phyloP scores from a whole-genome alignment of 2,888 invertebrate genomes.

The Brachylomia viminalis region DNA sequence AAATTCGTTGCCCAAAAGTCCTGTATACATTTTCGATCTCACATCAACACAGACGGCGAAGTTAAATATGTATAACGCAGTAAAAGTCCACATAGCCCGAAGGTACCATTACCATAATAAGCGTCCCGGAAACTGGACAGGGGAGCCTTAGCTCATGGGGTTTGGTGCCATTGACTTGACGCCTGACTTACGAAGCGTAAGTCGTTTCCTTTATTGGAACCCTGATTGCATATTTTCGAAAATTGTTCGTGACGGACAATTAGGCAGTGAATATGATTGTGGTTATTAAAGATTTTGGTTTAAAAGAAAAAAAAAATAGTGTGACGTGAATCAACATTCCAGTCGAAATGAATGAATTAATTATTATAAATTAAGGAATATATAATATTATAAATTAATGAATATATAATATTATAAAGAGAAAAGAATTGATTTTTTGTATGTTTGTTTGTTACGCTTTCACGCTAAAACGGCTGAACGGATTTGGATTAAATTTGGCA shows the following conservation, averaged over 20 bases:
- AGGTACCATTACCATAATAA: constrained; percentile 66
- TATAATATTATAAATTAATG: no score
- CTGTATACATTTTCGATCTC: constrained; percentile 29
- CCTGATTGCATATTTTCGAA: constrained; percentile 61
- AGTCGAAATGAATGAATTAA: no score
- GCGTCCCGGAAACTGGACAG: constrained; percentile 63
- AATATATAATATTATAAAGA: no score
- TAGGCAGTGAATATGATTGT: constrained; percentile 25
- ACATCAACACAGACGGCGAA: constrained; percentile 47
- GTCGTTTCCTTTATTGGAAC: constrained; percentile 60
- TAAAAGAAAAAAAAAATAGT: background rate
- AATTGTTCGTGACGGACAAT: constrained; percentile 43
- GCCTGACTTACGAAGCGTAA: constrained; percentile 65
- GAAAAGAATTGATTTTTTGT: no score
- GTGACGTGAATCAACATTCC: background rate
- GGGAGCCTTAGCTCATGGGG: constrained; percentile 53
- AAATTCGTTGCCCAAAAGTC: constrained; percentile 1
- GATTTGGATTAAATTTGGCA: no score
- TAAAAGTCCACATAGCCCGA: constrained; percentile 56
- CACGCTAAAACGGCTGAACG: no score
- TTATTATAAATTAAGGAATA: no score
- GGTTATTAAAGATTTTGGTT: constrained; percentile 12
- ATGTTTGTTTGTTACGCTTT: no score
- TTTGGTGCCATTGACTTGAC: constrained; percentile 62
- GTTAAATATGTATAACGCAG: constrained; percentile 57